Evolutionary conservation across 2,888 invertebrate species (phyloP), one percentile per base, ranked within the genome.

Genomic region (Limnephilus lunatus): DNA sequence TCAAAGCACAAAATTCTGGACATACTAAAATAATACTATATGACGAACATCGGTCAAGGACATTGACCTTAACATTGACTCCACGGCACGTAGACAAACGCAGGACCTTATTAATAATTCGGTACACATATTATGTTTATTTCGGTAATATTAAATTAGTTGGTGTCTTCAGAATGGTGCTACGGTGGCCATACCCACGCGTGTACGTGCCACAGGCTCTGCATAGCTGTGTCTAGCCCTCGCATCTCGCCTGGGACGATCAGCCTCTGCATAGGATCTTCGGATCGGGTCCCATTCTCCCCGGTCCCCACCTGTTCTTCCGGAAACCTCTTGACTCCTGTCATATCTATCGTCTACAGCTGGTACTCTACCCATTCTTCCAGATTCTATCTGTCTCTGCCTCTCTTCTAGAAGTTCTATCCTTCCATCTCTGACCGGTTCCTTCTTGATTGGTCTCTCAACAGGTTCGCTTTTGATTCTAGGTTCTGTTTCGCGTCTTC

Each of bases 221-320:
- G 97, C 97, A 94, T 97, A 97, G 94, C 97, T 97, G 94, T 97
- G 97, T 90, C 97, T 96, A 94, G 96, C 96, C 94, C 96, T 96
- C 7, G 92, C 91, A 39, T 93, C 93, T 39, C 93, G 92, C 53
- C 93, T 93, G 82, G 93, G 92, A 81, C 93, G 91, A 12, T 93
- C 93, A 5, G 93, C 93, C 83, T 93, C 93, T 19, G 90, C 93
- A n/a, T 93, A 93, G 12, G 93, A 92, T 39, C 93, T 92, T 35
- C 93, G 91, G 39, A 93, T 39, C 1, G 93, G 92, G 3, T 93
- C 93, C 93, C 93, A 93, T 19, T 93, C 93, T 44, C 92, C 91
- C 82, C 81, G 90, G 9, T 93, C 92, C 44, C 39, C 82, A 7
- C 83, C 82, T 9, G 90, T 53, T 68, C 92, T 90, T n/a, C 91